Base-by-base conservation (phyloP, 2,113 vertebrate genomes). In the Notothenia rossii region DNA sequence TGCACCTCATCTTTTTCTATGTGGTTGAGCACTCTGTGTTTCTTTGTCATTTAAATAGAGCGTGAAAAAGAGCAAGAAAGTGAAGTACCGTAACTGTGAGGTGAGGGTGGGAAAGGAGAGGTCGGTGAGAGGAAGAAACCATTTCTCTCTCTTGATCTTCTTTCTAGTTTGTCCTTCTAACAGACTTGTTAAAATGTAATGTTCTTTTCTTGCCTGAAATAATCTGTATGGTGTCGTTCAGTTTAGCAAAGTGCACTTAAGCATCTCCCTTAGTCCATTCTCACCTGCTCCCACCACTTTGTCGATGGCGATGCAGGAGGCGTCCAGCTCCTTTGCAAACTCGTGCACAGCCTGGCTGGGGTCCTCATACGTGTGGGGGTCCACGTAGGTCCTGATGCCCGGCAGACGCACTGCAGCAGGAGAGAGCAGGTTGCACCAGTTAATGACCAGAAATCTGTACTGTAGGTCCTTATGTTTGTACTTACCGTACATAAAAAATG, bases 271-370 rank as follows among this genome's bases (percentile, higher is more conserved):
- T 54, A 46, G 51, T 55, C 20, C 2, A 0, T 46, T 61, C 93
- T 83, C 77, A 96, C 95, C 95, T 94, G 95, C 95, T 85, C 95
- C 95, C 53, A 96, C 95, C n/a, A 96, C 95, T 91, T 96, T 96
- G 77, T 96, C 95, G 0, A 96, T 96, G 77, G 95, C 93, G 7
- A 96, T 96, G 62, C 94, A 95, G 48, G 95, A 96, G n/a, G 95
- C 95, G 4, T 96, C 95, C 69, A 96, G 86, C 77, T 96, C 95
- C 78, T 95, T 96, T 60, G 95, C 95, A 59, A 96, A 96, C 86
- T 96, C 95, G 14, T 96, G 95, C 73, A 96, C 95, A 3, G 95
- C 95, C 76, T 96, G 95, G 85, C 95, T 94, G 1, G 95, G 95
- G 86, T 96, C 95, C 82, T 96, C 95, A 11, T 96, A 96, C 0